A percentile compares a stretch with the other conserved stretches of the same genome.
phyloP scores from a whole-genome alignment of 2,797 vertebrate species.

The Phoebastria nigripes region DNA sequence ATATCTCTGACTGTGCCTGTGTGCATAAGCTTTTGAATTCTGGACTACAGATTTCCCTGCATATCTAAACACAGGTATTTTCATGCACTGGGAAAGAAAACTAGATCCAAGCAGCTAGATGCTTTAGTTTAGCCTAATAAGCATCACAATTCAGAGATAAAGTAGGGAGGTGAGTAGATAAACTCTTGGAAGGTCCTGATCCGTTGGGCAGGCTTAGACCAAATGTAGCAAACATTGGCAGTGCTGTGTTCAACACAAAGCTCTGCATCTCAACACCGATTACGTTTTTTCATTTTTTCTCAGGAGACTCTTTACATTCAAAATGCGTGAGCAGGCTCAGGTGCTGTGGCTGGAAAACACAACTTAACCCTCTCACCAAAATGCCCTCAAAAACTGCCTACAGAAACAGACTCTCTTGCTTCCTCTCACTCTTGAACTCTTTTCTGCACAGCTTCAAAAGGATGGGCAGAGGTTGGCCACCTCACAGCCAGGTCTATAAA shows the following conservation, averaged over 20 bases:
- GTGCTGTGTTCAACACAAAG: neutral
- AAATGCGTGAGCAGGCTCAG: neutral
- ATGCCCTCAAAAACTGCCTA: neutral
- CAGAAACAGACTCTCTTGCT: neutral
- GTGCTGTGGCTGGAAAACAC: neutral
- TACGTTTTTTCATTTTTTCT: neutral
- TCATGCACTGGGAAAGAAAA: neutral
- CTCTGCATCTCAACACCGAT: neutral
- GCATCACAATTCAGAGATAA: neutral
- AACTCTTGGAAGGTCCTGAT: neutral
- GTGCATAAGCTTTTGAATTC: neutral
- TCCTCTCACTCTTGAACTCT: neutral
- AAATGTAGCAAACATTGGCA: neutral
- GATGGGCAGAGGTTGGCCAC: neutral
- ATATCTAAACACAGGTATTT: neutral
- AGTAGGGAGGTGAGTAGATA: neutral
- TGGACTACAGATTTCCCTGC: neutral
- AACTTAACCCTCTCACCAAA: neutral
- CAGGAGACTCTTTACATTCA: neutral
- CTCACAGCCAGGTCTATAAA: neutral
- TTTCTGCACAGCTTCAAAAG: neutral
- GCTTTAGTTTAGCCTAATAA: neutral
- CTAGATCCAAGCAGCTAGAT: neutral
- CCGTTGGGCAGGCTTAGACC: neutral
- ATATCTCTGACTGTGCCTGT: neutral